phyloP scores from a whole-genome alignment of 2,888 invertebrate species.

The Macaria notata region DNA sequence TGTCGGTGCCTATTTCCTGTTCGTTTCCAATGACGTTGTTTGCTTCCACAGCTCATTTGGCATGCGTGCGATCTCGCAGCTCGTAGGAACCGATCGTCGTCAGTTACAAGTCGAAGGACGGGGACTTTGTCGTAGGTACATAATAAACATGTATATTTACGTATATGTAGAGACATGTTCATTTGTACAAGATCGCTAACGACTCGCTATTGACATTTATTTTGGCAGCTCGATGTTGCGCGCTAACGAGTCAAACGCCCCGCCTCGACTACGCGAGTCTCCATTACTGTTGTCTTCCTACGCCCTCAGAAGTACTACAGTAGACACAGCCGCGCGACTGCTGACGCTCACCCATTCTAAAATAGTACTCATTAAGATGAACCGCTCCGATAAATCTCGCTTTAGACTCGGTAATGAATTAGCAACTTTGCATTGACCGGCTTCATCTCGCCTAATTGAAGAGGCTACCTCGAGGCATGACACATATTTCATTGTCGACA shows the following conservation, averaged over 20 bases:
- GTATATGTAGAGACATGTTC: conserved; percentile 32
- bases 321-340: conserved; percentile 44
- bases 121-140: conserved; percentile 22
- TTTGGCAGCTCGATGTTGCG: conserved; percentile 51
- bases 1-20: conserved; percentile 31
- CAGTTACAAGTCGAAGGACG: conserved; percentile 33
- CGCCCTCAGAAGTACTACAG: conserved; percentile 37
- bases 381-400: conserved; percentile 36
- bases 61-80: conserved; percentile 31
- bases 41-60: conserved; percentile 34
- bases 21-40: conserved; percentile 31
- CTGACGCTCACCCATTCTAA: conserved; percentile 55
- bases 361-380: conserved; percentile 56
- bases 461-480: conserved; percentile 16
- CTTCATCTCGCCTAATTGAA: conserved; percentile 19
- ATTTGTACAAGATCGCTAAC: conserved; percentile 38
- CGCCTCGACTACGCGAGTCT: conserved; percentile 51
- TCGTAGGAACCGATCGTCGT: conserved; percentile 31
- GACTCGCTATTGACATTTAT: conserved; percentile 58
- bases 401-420: conserved; percentile 34
- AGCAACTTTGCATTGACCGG: conserved; percentile 28
- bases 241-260: conserved; percentile 39
- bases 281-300: conserved; percentile 55
- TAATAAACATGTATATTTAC: conserved; percentile 22
- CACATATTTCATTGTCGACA: conserved; percentile 1